phyloP scores from a whole-genome alignment of 1,140 invertebrate genomes.

The Protaetia brevitarsis region DNA sequence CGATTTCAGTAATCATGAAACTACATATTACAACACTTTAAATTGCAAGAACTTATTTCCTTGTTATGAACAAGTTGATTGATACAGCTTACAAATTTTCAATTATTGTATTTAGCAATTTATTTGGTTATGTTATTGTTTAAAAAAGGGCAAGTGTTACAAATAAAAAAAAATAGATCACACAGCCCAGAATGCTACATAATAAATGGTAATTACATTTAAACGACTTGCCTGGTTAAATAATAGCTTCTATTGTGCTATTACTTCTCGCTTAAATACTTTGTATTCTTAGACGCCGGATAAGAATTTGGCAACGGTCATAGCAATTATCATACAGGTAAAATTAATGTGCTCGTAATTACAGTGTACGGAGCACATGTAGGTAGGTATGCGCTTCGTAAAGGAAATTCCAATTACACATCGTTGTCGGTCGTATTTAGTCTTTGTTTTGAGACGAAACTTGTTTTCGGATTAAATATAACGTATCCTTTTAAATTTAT shows the following conservation, averaged over 20 bases:
- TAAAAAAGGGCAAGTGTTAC: not conserved
- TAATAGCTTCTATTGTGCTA: not conserved
- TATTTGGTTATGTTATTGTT: no score
- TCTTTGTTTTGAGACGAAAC: not conserved
- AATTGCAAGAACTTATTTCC: no score
- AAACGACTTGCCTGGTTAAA: not conserved
- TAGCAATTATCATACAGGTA: not conserved
- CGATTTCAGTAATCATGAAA: no score
- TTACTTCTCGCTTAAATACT: not conserved
- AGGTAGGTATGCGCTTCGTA: not conserved
- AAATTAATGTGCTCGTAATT: slow-evolving; percentile 2
- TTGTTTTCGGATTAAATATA: not conserved
- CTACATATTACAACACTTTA: no score
- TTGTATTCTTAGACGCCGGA: not conserved
- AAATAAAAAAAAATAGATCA: not conserved
- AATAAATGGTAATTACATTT: not conserved
- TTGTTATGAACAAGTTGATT: no score
- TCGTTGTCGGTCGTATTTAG: not conserved
- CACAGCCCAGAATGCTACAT: not conserved
- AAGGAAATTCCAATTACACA: not conserved
- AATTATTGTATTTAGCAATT: no score
- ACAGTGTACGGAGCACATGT: slow-evolving; percentile 1
- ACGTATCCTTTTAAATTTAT: not conserved
- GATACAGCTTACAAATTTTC: no score
- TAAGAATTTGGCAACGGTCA: not conserved